Base-by-base conservation (phyloP, 1,140 invertebrate genomes). In the Helicoverpa zea region DNA sequence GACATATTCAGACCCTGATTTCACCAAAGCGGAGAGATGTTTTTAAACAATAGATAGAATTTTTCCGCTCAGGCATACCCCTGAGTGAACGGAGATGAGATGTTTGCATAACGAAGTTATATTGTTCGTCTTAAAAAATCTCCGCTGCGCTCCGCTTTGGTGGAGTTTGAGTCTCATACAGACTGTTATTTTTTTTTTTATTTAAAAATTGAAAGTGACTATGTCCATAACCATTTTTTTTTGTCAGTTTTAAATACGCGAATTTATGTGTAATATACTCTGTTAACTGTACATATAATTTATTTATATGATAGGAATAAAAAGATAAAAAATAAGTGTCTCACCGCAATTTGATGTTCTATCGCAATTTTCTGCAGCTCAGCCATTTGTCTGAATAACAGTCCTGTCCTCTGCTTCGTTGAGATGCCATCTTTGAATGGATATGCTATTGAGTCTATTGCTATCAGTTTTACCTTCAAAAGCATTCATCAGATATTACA, bases 391-490 rank as follows among this genome's bases (percentile, higher is more conserved):
- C 93, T 88, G 81, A 92, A 95, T 73, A 95, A 70, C 18, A 95
- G 81, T 3, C 94, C 94, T 7, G 94, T 95, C 52, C 94, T 89
- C 63, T 92, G 87, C 68, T 89, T 90, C 5, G 89, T 82, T 43
- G 87, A 64, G 80, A 94, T 91, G 3, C 89, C 93, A 59, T 90
- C 90, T 89, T 95, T 95, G 84, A 95, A 95, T 30, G 95, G 94
- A 78, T 91, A 95, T 59, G 91, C 83, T 83, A 95, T 94, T 51
- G 92, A 94, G 83, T 95, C 94, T 81, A 95, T 93, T 2, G 92
- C 87, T 84, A 95, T 94, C 14, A 95, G 73, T 77, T 84, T 91
- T 54, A 95, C 82, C 95, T 95, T 83, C 78, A 92, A 94, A 35
- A 54, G 11, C 35, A 43, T 43, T 43, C 5, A 43, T 43, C 9